Percentiles rank a stretch among this genome's conserved stretches.
These are phyloP conservation scores for Cecidostiba fungosa DNA, from an alignment of 2,888 invertebrate genomes.

Conservation along the genomic window DNA sequence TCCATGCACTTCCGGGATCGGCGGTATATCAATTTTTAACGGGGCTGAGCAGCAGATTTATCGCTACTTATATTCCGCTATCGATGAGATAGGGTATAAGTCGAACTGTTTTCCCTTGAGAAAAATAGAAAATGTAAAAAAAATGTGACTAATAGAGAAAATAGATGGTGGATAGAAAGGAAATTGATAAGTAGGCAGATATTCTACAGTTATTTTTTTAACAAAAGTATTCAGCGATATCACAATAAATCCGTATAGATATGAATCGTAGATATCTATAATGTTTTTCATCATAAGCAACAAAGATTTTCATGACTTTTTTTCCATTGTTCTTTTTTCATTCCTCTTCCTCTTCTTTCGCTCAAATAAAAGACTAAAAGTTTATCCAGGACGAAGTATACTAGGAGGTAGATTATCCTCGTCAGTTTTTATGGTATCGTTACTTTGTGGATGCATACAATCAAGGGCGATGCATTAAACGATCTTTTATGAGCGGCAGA, in stretches of 20 bases:
- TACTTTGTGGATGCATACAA: constrained; percentile 66
- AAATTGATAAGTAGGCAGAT: neutral
- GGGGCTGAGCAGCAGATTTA: constrained; percentile 62
- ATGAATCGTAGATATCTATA: neutral
- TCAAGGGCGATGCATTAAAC: constrained; percentile 68
- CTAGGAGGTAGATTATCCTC: constrained; percentile 57
- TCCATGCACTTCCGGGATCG: constrained; percentile 58
- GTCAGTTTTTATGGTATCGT: constrained; percentile 60
- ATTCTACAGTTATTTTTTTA: too few species aligned
- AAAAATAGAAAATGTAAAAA: neutral
- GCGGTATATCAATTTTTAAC: constrained; percentile 64
- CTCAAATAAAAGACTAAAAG: constrained; percentile 39
- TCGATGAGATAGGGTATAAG: constrained; percentile 25
- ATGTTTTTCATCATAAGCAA: neutral
- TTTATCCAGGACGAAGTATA: constrained; percentile 40
- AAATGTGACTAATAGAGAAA: neutral
- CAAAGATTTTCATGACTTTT: constrained; percentile 28
- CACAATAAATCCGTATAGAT: too few species aligned
- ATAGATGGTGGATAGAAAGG: neutral
- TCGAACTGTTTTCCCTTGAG: neutral
- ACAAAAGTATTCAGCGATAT: too few species aligned
- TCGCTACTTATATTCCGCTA: constrained; percentile 60
- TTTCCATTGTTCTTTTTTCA: constrained; percentile 37
- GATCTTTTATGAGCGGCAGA: constrained; percentile 66
- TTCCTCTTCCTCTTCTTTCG: constrained; percentile 31